These are phyloP conservation scores for Malacosoma neustria DNA, from an alignment of 2,888 invertebrate genomes.

Conservation along the genomic window DNA sequence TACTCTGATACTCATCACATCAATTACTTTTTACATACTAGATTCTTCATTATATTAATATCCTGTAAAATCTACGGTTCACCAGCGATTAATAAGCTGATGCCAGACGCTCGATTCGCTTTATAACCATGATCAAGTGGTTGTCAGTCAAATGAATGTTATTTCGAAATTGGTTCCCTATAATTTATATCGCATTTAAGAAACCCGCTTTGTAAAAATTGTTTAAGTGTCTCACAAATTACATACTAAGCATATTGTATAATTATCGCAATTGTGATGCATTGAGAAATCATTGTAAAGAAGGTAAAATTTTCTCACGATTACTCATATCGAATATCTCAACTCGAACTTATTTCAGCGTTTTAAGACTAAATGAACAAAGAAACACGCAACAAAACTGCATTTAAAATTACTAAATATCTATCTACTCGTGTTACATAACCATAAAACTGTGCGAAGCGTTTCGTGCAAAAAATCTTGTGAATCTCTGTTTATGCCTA, in stretches of 20 bases:
- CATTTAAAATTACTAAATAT: no score
- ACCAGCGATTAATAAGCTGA: no score
- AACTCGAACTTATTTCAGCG: not conserved
- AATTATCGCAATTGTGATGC: not conserved
- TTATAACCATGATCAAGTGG: no score
- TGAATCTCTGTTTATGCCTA: constrained; percentile 13
- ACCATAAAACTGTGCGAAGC: not conserved
- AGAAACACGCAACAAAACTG: no score
- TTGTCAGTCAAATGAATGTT: no score
- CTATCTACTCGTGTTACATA: not conserved
- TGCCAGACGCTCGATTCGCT: no score
- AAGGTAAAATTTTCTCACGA: not conserved
- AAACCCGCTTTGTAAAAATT: not conserved
- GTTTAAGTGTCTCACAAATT: not conserved
- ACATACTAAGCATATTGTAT: not conserved
- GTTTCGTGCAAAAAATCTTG: constrained; percentile 1
- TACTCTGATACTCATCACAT: no score
- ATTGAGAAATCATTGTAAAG: not conserved
- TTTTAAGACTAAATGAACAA: no score
- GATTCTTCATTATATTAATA: no score
- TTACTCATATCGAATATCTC: not conserved
- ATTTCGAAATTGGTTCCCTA: not conserved
- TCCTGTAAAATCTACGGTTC: no score
- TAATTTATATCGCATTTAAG: not conserved
- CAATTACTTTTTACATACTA: no score